These are phyloP conservation scores for Pseudopodoces humilis DNA, from an alignment of 2,113 vertebrate genomes.

Conservation along the genomic window DNA sequence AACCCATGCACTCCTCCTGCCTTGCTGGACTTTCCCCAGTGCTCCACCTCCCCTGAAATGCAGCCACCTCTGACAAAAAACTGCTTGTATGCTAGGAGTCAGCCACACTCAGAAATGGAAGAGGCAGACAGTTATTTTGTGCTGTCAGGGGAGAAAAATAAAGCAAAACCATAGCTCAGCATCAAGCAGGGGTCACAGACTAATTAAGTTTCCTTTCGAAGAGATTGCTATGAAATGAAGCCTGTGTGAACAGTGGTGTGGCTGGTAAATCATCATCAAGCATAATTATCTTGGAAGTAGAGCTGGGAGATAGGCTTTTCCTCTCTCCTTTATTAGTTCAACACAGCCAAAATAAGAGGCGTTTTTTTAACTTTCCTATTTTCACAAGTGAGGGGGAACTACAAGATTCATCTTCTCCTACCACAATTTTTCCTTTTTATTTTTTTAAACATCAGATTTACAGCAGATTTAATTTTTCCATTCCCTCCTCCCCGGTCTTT, in stretches of 20 bases:
- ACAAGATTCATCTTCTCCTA: neutral
- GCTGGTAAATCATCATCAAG: slow-evolving; percentile 40
- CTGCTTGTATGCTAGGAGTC: neutral
- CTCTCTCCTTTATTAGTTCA: slow-evolving; percentile 24
- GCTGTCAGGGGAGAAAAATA: neutral
- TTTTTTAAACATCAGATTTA: neutral
- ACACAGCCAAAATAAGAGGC: neutral
- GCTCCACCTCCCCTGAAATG: neutral
- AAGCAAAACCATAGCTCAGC: neutral
- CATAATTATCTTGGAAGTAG: slow-evolving; percentile 20
- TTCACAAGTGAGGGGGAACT: neutral
- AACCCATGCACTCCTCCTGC: neutral
- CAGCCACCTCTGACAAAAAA: neutral
- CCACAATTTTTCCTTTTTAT: neutral
- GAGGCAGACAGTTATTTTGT: neutral
- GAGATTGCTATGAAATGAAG: slow-evolving; percentile 29
- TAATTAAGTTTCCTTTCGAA: slow-evolving; percentile 26
- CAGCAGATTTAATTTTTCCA: neutral
- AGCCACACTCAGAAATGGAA: neutral
- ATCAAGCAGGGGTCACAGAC: neutral
- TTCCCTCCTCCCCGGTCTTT: neutral
- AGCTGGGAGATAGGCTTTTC: slow-evolving; percentile 40
- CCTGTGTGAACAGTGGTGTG: neutral
- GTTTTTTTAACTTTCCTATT: neutral
- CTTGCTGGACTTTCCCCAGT: rapidly evolving